phyloP scores from a whole-genome alignment of 2,113 vertebrate genomes.

The Garra rufa region DNA sequence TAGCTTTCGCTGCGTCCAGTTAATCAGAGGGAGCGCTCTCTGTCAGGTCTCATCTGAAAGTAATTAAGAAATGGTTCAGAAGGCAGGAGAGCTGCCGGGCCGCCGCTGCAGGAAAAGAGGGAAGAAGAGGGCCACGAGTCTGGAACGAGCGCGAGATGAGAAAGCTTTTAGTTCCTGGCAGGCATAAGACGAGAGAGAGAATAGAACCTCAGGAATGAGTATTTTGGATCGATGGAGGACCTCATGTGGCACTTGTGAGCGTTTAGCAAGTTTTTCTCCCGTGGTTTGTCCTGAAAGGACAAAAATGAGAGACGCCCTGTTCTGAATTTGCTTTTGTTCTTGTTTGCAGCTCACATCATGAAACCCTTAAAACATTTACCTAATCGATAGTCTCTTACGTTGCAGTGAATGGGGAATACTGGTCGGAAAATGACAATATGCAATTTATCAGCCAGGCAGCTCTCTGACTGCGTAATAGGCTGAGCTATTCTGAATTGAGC shows the following conservation, averaged over 20 bases:
- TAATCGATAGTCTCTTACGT: slow-evolving; percentile 19
- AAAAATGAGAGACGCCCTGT: neutral
- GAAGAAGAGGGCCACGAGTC: neutral
- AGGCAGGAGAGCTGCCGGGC: neutral
- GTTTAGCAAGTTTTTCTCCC: slow-evolving; percentile 6
- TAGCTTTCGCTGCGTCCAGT: slow-evolving; percentile 27
- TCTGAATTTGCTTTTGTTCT: neutral
- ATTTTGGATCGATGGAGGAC: neutral
- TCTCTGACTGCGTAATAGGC: neutral
- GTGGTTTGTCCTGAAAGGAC: neutral
- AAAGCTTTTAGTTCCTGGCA: slow-evolving; percentile 51
- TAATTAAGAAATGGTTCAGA: slow-evolving; percentile 50
- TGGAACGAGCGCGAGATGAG: slow-evolving; percentile 31
- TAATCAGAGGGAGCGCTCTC: slow-evolving; percentile 41
- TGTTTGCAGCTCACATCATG: neutral
- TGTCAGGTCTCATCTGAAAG: slow-evolving; percentile 47
- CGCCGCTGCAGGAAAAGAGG: neutral
- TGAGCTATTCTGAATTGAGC: neutral
- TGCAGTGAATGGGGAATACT: neutral
- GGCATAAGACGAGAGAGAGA: slow-evolving; percentile 3
- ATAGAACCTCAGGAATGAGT: slow-evolving; percentile 2
- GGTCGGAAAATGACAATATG: slow-evolving; percentile 3
- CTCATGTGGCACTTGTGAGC: slow-evolving; percentile 11
- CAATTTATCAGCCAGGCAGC: neutral
- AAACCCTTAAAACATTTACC: neutral